Evolutionary conservation across 2,888 invertebrate genomes (phyloP).

Genomic region (Suillia variegata): DNA sequence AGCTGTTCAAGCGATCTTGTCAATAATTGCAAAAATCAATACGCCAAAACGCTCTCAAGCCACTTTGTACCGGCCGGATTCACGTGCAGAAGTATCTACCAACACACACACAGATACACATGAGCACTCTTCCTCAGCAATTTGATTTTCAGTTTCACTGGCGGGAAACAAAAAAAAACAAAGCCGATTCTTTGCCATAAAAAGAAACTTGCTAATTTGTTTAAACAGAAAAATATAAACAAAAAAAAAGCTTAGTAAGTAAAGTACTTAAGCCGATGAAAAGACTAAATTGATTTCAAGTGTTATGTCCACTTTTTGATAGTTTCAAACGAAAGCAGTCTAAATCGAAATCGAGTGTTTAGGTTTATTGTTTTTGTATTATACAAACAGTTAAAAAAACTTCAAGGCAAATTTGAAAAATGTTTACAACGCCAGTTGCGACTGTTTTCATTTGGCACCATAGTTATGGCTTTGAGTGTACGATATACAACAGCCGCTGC

Average conservation of each 20-base stretch:
- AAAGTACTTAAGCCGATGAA: slow-evolving; percentile 4
- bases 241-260: not conserved
- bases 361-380: too few species aligned
- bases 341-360: too few species aligned
- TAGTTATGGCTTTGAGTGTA: too few species aligned
- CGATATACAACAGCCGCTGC: not conserved
- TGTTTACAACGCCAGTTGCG: too few species aligned
- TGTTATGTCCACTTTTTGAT: not conserved
- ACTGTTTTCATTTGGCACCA: too few species aligned
- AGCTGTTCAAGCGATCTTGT: not conserved
- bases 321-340: too few species aligned
- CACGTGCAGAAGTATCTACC: too few species aligned
- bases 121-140: too few species aligned
- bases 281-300: slow-evolving; percentile 1
- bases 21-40: not conserved
- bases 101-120: too few species aligned
- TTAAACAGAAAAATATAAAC: slow-evolving; percentile 17
- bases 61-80: too few species aligned
- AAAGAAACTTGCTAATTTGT: slow-evolving; percentile 19
- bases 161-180: not conserved
- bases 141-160: not conserved
- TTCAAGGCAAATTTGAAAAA: too few species aligned
- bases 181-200: slow-evolving; percentile 1
- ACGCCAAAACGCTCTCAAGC: not conserved
- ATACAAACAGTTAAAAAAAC: too few species aligned